These are phyloP conservation scores for Calliphora vomitoria DNA, from an alignment of 2,888 invertebrate genomes.

Conservation along the genomic window DNA sequence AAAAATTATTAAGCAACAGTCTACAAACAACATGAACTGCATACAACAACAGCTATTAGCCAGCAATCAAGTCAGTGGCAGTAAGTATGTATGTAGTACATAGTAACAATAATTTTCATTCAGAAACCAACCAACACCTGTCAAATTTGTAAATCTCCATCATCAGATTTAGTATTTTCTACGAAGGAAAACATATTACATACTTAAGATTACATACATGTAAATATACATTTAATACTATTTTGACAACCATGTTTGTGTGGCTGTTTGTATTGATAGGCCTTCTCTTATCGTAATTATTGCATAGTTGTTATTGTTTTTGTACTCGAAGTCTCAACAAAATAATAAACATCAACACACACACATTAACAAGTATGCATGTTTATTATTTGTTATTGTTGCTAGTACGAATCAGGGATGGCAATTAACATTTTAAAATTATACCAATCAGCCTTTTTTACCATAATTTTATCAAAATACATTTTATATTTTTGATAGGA, in stretches of 20 bases:
- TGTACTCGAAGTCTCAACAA: background rate
- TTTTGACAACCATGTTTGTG: background rate
- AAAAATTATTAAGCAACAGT: slow-evolving; percentile 49
- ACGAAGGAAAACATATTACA: no score
- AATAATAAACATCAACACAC: background rate
- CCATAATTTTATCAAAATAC: no score
- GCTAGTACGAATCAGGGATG: no score
- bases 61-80: slow-evolving; percentile 1
- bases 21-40: slow-evolving; percentile 19
- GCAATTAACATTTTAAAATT: no score
- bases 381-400: background rate
- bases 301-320: background rate
- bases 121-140: slow-evolving; percentile 49
- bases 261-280: slow-evolving; percentile 13
- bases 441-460: no score
- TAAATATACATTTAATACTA: background rate
- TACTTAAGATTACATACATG: background rate
- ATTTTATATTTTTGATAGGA: no score
- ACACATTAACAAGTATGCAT: background rate
- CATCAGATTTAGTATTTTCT: background rate
- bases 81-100: background rate
- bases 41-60: slow-evolving; percentile 14
- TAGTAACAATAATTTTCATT: slow-evolving; percentile 24
- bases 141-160: slow-evolving; percentile 41
- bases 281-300: slow-evolving; percentile 50